Conservation (phyloP, 53 echinoderm and acorn worm species). For the Arbacia lixula region DNA sequence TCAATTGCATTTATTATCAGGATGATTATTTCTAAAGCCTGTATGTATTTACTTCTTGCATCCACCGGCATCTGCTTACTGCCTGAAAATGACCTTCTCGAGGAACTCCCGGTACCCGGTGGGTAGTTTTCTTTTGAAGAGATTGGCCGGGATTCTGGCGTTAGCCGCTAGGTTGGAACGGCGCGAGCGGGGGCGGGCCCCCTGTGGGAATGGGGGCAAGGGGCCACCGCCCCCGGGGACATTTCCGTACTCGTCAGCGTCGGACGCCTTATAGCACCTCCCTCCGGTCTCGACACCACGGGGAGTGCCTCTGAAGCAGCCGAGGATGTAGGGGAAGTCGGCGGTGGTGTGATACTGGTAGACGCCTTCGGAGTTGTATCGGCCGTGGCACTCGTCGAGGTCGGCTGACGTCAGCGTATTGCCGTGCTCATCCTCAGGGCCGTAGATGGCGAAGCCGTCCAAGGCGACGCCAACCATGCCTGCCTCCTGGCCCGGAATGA, state of each 20-base stretch:
- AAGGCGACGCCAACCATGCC: conserved; percentile 82
- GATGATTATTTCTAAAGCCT: no score
- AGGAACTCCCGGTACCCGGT: conserved; percentile 56
- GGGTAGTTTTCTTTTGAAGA: conserved; percentile 67
- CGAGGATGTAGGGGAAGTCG: conserved; percentile 87
- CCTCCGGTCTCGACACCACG: conserved; percentile 28
- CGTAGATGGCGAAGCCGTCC: conserved; percentile 91
- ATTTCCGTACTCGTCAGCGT: conserved; percentile 27
- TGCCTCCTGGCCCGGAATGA: conserved; percentile 44
- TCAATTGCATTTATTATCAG: no score
- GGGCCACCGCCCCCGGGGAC: neutral
- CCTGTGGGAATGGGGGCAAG: neutral
- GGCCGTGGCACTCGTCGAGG: conserved; percentile 85
- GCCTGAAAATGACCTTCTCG: conserved; percentile 60
- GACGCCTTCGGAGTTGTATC: conserved; percentile 61
- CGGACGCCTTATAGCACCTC: conserved; percentile 28
- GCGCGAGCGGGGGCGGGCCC: neutral
- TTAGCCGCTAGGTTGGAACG: conserved; percentile 14
- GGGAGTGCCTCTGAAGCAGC: conserved; percentile 69
- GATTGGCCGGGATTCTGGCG: conserved; percentile 53
- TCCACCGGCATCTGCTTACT: conserved; percentile 7
- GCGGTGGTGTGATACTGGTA: conserved; percentile 90
- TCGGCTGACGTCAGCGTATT: conserved; percentile 64
- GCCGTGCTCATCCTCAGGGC: conserved; percentile 82
- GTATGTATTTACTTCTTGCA: no score